Evolutionary conservation across 30 jellyfish, hydroid and myxozoan genomes (phyloP).

Genomic region (Aurelia sp.): DNA sequence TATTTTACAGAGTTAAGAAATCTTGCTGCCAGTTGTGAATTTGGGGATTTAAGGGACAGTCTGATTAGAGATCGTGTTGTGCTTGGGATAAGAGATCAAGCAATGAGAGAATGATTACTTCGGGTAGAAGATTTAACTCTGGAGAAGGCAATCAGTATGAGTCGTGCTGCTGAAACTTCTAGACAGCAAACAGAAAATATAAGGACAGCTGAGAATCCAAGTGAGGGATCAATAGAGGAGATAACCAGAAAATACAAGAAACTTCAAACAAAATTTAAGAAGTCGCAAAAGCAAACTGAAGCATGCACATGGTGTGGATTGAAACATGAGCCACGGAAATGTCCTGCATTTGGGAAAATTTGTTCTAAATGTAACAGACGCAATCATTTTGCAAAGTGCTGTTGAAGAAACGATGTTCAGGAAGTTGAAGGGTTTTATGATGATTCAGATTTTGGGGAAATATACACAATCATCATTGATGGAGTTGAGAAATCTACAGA

Average conservation of each 20-base stretch:
- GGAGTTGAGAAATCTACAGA: constrained; percentile 16
- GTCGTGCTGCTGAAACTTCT: constrained; percentile 19
- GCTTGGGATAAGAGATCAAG: constrained; percentile 3
- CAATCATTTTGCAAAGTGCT: constrained; percentile 19
- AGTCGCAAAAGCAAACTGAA: not conserved
- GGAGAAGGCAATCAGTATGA: not conserved
- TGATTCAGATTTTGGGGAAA: not conserved
- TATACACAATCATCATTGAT: constrained; percentile 3
- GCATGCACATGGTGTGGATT: not conserved
- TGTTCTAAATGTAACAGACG: constrained; percentile 24
- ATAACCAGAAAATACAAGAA: constrained; percentile 2
- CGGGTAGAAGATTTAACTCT: constrained; percentile 16
- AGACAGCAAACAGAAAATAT: constrained; percentile 16
- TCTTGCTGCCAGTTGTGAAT: no score
- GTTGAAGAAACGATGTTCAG: constrained; percentile 16
- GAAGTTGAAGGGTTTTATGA: constrained; percentile 26
- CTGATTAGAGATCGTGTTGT: no score
- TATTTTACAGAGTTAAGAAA: no score
- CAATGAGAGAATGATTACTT: constrained; percentile 21
- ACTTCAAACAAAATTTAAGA: not conserved
- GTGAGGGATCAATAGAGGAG: constrained; percentile 12
- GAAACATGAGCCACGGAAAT: no score
- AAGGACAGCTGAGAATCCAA: constrained; percentile 7
- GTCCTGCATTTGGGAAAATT: not conserved
- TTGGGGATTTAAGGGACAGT: no score